Base-by-base conservation (phyloP, 2,888 invertebrate genomes). In the Lasioglossum villosulum region DNA sequence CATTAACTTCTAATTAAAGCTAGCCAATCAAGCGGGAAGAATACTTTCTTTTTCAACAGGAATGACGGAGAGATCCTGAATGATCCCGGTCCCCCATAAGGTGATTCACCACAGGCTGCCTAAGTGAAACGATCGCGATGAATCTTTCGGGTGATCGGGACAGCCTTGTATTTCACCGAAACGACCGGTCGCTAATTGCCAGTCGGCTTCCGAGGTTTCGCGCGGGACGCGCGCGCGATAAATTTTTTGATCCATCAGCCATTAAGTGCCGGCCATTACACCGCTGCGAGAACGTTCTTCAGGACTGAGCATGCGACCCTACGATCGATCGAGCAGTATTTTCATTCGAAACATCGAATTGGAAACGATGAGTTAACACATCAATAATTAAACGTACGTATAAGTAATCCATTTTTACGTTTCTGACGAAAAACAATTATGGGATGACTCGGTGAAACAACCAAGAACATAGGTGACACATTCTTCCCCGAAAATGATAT, bases 201-300 rank as follows among this genome's bases (percentile, higher is more conserved):
- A 39, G 74, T 30, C 78, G 86, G 66, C 68, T 56, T 70, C 72
- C 66, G 63, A 78, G 77, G 77, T 79, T 86, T 72, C 63, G 63
- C 81, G 82, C 66, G 81, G 74, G 71, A 77, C 81, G 82, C 45
- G 82, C 77, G 76, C 63, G 77, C 86, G 76, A 86, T 86, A 79
- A 86, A 86, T 86, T 87, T 83, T 87, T 83, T 86, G 77, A 80
- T 86, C 79, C 79, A 80, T 72, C 77, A 77, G 59, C 83, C 78
- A 80, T 82, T 82, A 82, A 82, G 74, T 66, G 72, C 48, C 74
- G 77, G 56, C 74, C 76, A 83, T 72, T 59, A 76, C 70, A 59
- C 66, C 52, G 59, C 45, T 77, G n/a, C 83, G 75, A 74, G 75
- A 74, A 78, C 12, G 72, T 84, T 82, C 78, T 42, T 70, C 66